Conservation (phyloP, 2,113 vertebrate species). For the Psophia crepitans region DNA sequence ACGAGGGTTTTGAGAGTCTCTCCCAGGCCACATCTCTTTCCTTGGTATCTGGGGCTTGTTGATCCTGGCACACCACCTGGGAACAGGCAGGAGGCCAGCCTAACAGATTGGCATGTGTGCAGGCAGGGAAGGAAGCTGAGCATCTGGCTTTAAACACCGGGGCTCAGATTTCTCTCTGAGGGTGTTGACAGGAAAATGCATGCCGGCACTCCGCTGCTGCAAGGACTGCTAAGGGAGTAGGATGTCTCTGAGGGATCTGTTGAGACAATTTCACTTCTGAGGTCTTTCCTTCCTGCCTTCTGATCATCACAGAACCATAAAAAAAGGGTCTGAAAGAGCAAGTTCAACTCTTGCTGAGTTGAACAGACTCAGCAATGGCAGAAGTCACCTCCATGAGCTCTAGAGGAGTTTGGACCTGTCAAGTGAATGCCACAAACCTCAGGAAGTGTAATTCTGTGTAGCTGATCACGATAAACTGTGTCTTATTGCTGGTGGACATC, state of each 20-base stretch:
- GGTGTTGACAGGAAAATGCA: slow-evolving; percentile 38
- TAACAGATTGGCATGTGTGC: slow-evolving; percentile 21
- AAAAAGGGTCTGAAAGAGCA: background rate
- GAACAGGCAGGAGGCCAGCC: slow-evolving; percentile 14
- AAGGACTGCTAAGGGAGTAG: background rate
- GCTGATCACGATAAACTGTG: background rate
- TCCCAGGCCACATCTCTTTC: slow-evolving; percentile 1
- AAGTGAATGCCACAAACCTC: background rate
- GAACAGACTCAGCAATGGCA: background rate
- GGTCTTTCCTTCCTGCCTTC: background rate
- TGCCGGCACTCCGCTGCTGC: background rate
- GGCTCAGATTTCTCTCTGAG: slow-evolving; percentile 1
- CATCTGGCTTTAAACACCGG: background rate
- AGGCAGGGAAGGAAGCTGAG: slow-evolving; percentile 30
- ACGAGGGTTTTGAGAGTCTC: background rate
- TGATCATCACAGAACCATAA: background rate
- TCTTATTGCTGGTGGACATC: background rate
- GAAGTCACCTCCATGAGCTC: background rate
- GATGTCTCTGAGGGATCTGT: background rate
- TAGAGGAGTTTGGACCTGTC: background rate
- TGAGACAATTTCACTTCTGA: background rate
- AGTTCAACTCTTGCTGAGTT: background rate
- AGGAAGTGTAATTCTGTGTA: background rate
- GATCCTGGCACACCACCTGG: slow-evolving; percentile 43
- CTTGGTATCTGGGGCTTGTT: slow-evolving; percentile 26